These are phyloP conservation scores for Neoaliturus tenellus DNA, from an alignment of 2,888 invertebrate species.

Conservation along the genomic window DNA sequence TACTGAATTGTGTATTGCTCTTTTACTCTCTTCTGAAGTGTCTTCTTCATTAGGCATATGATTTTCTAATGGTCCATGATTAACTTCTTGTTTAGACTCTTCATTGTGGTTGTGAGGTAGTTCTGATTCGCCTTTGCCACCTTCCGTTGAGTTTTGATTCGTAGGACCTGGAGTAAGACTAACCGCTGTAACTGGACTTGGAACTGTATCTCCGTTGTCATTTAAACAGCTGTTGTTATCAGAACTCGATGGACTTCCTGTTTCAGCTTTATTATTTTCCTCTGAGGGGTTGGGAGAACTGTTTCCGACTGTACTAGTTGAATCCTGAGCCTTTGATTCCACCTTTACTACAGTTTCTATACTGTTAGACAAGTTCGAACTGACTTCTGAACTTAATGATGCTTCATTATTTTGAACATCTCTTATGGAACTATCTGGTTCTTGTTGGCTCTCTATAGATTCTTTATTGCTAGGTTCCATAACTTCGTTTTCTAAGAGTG, in stretches of 20 bases:
- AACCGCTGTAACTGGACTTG: conserved; percentile 25
- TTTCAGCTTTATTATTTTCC: not conserved
- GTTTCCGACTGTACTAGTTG: not conserved
- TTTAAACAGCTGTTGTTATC: conserved; percentile 30
- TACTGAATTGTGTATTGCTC: not conserved
- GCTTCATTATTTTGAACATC: not conserved
- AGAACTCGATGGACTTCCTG: conserved; percentile 12
- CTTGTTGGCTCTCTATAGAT: not conserved
- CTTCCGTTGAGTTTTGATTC: not conserved
- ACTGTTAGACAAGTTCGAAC: not conserved
- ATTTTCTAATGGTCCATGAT: not conserved
- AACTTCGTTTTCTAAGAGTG: not conserved
- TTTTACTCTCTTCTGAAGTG: not conserved
- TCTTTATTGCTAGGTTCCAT: not conserved
- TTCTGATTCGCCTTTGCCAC: not conserved
- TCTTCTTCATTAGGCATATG: not conserved
- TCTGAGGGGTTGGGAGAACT: not conserved
- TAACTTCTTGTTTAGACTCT: not conserved
- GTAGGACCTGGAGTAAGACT: not conserved
- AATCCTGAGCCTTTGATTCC: not conserved
- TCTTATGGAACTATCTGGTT: not conserved
- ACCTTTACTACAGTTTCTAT: not conserved
- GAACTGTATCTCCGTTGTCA: not conserved
- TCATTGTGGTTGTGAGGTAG: not conserved
- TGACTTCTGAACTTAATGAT: conserved; percentile 5